Evolutionary conservation across 2,797 vertebrate genomes (phyloP).

Genomic region (Aythya fuligula): DNA sequence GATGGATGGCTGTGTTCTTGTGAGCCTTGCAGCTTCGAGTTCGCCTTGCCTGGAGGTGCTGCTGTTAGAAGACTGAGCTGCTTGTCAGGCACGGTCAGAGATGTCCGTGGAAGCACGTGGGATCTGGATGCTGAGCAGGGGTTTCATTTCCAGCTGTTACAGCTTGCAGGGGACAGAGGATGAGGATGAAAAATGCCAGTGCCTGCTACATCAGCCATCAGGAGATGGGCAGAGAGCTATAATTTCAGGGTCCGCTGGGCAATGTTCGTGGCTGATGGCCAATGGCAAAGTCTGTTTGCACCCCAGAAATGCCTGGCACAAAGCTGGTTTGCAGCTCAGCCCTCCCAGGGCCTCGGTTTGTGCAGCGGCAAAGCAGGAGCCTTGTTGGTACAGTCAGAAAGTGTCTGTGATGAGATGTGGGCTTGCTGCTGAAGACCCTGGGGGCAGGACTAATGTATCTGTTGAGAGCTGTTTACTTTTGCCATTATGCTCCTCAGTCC

Average conservation of each 20-base stretch:
- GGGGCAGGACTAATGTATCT: not conserved
- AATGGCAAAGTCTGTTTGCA: not conserved
- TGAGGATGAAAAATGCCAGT: not conserved
- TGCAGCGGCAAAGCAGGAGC: not conserved
- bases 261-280: not conserved
- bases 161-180: not conserved
- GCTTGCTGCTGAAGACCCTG: not conserved
- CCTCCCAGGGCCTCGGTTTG: not conserved
- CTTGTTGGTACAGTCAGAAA: not conserved
- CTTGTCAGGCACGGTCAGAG: not conserved
- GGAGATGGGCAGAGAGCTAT: not conserved
- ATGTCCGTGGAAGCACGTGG: not conserved
- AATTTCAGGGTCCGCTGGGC: not conserved
- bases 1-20: not conserved
- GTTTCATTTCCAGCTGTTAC: not conserved
- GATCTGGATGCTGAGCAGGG: not conserved
- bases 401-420: not conserved
- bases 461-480: slow-evolving; percentile 44
- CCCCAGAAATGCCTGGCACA: not conserved
- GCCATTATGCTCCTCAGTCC: slow-evolving; percentile 28
- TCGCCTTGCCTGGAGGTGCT: not conserved
- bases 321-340: not conserved
- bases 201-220: not conserved
- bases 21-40: not conserved
- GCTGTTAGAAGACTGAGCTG: not conserved